A percentile compares a stretch with the other conserved stretches of the same genome.
Conservation (phyloP, 2,113 vertebrate species). For the Toxotes chatareus region DNA sequence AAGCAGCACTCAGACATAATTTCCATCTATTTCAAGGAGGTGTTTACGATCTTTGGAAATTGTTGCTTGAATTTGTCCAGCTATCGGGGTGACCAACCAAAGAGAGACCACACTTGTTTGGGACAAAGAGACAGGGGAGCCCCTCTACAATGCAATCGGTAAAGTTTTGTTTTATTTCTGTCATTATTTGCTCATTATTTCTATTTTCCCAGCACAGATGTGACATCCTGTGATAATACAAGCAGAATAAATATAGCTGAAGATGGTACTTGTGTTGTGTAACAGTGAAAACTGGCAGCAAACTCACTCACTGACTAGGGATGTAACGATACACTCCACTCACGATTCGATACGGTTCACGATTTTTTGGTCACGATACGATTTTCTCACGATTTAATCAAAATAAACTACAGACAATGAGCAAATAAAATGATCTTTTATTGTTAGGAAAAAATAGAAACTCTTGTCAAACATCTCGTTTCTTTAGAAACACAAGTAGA, state of each 20-base stretch:
- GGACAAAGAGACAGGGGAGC: slow-evolving; percentile 96
- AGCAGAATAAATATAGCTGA: background rate
- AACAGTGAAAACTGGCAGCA: background rate
- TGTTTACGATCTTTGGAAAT: background rate
- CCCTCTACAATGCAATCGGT: slow-evolving; percentile 97
- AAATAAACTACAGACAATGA: no score
- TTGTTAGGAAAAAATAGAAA: no score
- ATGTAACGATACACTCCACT: no score
- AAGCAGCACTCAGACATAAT: background rate
- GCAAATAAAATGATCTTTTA: no score
- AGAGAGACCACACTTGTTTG: slow-evolving; percentile 97
- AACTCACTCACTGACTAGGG: background rate
- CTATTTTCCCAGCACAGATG: background rate
- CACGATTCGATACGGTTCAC: no score
- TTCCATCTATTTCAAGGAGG: background rate
- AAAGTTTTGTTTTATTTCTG: slow-evolving; percentile 48
- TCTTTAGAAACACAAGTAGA: no score
- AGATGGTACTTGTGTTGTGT: background rate
- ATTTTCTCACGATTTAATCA: no score
- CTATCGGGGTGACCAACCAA: slow-evolving; percentile 97
- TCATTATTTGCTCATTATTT: background rate
- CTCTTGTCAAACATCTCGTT: no score
- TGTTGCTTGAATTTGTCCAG: slow-evolving; percentile 78
- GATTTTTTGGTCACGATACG: no score
- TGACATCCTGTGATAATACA: background rate